Conservation (phyloP, 2,888 invertebrate species). For the Sinohyriopsis cumingii region DNA sequence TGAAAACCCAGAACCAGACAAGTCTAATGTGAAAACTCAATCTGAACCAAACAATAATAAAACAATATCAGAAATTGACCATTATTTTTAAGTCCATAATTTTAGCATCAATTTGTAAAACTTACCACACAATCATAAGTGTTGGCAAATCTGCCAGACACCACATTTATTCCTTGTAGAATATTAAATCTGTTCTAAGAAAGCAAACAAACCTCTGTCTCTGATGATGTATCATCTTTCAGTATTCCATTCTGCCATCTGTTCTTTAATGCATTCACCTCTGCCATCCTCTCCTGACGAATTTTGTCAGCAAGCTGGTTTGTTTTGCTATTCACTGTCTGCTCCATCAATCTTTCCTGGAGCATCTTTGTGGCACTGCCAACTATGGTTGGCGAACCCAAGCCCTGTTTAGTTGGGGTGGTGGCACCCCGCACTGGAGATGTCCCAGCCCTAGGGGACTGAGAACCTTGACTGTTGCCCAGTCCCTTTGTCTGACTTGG, state of each 20-base stretch:
- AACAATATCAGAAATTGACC: too few species aligned
- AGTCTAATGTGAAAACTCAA: too few species aligned
- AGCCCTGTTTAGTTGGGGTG: slow-evolving; percentile 9
- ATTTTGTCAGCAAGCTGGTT: slow-evolving; percentile 65
- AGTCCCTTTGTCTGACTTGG: slow-evolving; percentile 7
- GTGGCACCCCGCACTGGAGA: not conserved
- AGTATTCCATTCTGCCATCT: slow-evolving; percentile 67
- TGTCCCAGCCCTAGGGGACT: not conserved
- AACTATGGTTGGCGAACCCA: slow-evolving; percentile 46
- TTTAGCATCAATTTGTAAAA: too few species aligned
- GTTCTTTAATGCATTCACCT: slow-evolving; percentile 67
- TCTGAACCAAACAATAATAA: too few species aligned
- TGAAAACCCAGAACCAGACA: too few species aligned
- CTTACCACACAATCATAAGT: too few species aligned
- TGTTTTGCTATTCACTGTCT: slow-evolving; percentile 55
- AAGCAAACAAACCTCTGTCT: slow-evolving; percentile 10
- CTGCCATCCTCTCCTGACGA: slow-evolving; percentile 67
- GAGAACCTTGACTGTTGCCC: not conserved
- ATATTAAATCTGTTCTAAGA: not conserved
- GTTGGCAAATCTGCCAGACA: too few species aligned
- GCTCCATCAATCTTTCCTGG: slow-evolving; percentile 65
- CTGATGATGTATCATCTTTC: slow-evolving; percentile 34
- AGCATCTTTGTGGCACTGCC: slow-evolving; percentile 66
- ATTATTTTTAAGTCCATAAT: too few species aligned
- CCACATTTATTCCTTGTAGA: too few species aligned